Conservation (phyloP, 2,113 vertebrate genomes). For the Myiopsitta monachus region DNA sequence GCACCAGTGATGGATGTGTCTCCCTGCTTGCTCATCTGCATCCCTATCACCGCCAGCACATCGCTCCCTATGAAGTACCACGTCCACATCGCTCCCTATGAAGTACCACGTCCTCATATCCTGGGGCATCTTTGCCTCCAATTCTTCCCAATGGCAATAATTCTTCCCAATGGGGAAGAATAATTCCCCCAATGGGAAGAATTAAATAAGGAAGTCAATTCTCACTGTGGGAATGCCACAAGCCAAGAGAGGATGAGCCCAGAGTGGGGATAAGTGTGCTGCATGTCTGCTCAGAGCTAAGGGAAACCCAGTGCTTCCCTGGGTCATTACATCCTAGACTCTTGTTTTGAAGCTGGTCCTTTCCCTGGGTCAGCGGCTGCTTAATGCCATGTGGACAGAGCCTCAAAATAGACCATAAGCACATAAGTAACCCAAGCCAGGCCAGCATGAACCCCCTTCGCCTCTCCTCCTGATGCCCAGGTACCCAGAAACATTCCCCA, state of each 20-base stretch:
- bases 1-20: not conserved
- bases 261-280: not conserved
- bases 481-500: not conserved
- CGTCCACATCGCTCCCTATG: fast-evolving
- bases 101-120: fast-evolving
- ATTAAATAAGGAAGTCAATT: not conserved
- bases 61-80: fast-evolving
- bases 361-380: constrained; percentile 47
- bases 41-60: fast-evolving
- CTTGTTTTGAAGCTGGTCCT: constrained; percentile 60
- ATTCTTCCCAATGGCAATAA: not conserved
- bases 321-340: not conserved
- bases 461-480: not conserved
- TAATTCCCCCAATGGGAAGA: not conserved
- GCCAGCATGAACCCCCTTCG: not conserved
- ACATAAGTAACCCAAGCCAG: constrained; percentile 53
- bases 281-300: fast-evolving
- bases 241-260: not conserved
- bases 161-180: not conserved
- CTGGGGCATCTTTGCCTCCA: not conserved
- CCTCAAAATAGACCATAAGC: constrained; percentile 73
- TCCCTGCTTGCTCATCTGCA: not conserved
- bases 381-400: not conserved
- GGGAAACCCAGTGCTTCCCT: fast-evolving
- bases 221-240: not conserved